These are phyloP conservation scores for Cryptocephalus primarius DNA, from an alignment of 2,888 invertebrate genomes.

Conservation along the genomic window DNA sequence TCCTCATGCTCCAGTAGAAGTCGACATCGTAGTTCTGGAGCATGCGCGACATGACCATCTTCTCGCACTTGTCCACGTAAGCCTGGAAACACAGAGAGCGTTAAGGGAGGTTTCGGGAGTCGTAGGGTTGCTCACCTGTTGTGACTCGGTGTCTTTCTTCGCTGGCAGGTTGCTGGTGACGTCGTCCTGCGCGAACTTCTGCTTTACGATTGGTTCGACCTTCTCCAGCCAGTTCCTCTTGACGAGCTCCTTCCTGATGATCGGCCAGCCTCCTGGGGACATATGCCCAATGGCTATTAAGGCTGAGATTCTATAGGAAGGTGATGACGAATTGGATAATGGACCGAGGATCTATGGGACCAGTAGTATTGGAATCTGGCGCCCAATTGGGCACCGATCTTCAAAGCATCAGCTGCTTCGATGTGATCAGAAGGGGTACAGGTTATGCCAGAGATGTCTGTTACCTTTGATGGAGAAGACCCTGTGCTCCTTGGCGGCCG, in stretches of 20 bases:
- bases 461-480: slow-evolving; percentile 54
- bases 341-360: too few species aligned
- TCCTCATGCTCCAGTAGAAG: slow-evolving; percentile 82
- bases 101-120: too few species aligned
- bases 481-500: slow-evolving; percentile 52
- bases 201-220: slow-evolving; percentile 35
- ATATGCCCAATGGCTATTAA: slow-evolving; percentile 1
- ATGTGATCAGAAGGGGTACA: too few species aligned
- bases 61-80: slow-evolving; percentile 53
- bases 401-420: too few species aligned
- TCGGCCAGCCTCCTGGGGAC: slow-evolving; percentile 51
- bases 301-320: background rate
- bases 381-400: too few species aligned
- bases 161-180: slow-evolving; percentile 32
- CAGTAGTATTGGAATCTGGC: too few species aligned
- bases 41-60: slow-evolving; percentile 57
- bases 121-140: too few species aligned
- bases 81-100: too few species aligned
- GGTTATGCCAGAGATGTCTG: too few species aligned
- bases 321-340: too few species aligned
- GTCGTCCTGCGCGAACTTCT: slow-evolving; percentile 25
- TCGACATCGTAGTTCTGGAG: slow-evolving; percentile 71
- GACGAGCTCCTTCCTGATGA: slow-evolving; percentile 56
- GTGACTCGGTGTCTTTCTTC: slow-evolving; percentile 34
- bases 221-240: slow-evolving; percentile 67